Base-by-base conservation (phyloP, 2,113 vertebrate genomes). In the Speoplatyrhinus poulsoni region DNA sequence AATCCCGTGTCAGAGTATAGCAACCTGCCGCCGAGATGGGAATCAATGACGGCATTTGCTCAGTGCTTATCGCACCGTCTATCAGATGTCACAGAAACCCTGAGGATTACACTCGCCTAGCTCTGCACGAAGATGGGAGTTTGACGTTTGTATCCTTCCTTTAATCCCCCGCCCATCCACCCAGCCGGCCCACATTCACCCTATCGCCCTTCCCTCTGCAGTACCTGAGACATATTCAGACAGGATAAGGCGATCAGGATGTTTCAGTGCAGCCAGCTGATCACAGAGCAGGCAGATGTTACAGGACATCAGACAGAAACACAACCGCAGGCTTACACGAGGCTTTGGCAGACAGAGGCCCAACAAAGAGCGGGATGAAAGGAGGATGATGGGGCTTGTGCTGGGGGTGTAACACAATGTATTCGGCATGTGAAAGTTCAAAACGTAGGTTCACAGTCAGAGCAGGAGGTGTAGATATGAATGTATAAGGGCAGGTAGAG, bases 41-140 rank as follows among this genome's bases (percentile, higher is more conserved):
- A 85, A 85, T 82, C 71, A 17, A 74, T 83, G 74, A 74, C 79
- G 70, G 72, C 79, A 79, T 88, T 89, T 81, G 67, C 76, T 70
- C 82, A 76, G 52, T 76, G 77, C 74, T 86, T 89, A 88, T 90
- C 79, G 60, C 46, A 11, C 59, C 62, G 63, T 72, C 65, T 63
- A 83, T 85, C 81, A 76, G 69, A 75, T 80, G 70, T 76, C 84
- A 83, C 16, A 76, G 32, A 87, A 77, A 81, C 16, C 61, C 69
- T 55, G 62, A 67, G 80, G 85, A 84, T 87, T 78, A 87, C 66
- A 56, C 71, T 82, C 75, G 76, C 66, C 57, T 61, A 12, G 2
- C 36, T 4, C 36, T 8, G 36, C 36, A 41, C 36, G 36, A 41
- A 41, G 36, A 41, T 55, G 19, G 53, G 49, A 65, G 49, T 64